These are phyloP conservation scores for Molorchus minor DNA, from an alignment of 2,888 invertebrate species.

Conservation along the genomic window DNA sequence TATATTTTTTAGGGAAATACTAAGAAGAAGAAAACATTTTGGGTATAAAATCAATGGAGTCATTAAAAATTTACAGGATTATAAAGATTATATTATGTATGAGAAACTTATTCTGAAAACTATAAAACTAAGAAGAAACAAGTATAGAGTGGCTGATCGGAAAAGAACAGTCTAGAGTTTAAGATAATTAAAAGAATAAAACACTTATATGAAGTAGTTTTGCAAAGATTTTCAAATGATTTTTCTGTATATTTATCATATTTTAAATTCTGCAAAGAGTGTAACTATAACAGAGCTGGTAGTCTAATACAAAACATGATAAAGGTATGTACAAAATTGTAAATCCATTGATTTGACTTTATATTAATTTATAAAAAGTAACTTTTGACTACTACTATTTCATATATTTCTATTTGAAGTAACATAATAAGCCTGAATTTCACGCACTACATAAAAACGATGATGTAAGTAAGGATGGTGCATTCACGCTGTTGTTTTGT, in stretches of 20 bases:
- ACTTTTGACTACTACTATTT: too few relatives aligned
- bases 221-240: slow-evolving; percentile 76
- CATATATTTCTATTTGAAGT: too few relatives aligned
- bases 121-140: slow-evolving; percentile 70
- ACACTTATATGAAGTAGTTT: slow-evolving; percentile 76
- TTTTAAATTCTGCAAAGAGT: slow-evolving; percentile 80
- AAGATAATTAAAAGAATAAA: slow-evolving; percentile 77
- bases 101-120: slow-evolving; percentile 74
- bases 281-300: slow-evolving; percentile 67
- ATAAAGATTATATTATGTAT: slow-evolving; percentile 74
- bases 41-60: slow-evolving; percentile 78
- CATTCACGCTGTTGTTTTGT: too few relatives aligned
- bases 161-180: slow-evolving; percentile 72
- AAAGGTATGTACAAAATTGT: slow-evolving; percentile 63
- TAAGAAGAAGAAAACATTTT: slow-evolving; percentile 74
- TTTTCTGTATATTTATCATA: slow-evolving; percentile 79
- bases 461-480: too few relatives aligned
- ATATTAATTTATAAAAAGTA: background rate
- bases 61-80: slow-evolving; percentile 76
- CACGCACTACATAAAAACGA: too few relatives aligned
- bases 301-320: slow-evolving; percentile 70
- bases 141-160: slow-evolving; percentile 68
- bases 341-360: too few relatives aligned
- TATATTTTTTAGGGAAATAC: slow-evolving; percentile 69
- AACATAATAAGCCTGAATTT: too few relatives aligned